Percentiles rank a stretch among this genome's conserved stretches.
Evolutionary conservation across 2,888 invertebrate genomes (phyloP).

Genomic region (Lacanobia oleracea): DNA sequence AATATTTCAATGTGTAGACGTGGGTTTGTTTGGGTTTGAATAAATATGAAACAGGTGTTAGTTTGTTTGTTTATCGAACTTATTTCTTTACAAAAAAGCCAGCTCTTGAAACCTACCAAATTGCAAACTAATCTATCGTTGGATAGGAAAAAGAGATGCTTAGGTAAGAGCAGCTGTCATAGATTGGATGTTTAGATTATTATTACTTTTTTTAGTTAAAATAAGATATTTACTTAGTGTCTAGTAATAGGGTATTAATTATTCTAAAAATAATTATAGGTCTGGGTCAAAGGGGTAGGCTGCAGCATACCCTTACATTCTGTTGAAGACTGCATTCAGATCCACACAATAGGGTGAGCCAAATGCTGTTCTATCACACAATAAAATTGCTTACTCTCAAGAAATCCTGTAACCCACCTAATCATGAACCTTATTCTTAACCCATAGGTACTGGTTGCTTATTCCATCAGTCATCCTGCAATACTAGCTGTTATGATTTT

Average conservation of each 20-base stretch:
- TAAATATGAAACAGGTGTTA: constrained; percentile 10
- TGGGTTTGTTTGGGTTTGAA: neutral
- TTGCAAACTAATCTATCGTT: neutral
- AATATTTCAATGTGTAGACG: constrained; percentile 11
- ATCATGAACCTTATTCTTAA: neutral
- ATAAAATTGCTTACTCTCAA: neutral
- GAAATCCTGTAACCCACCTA: neutral
- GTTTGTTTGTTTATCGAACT: neutral
- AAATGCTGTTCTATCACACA: constrained; percentile 18
- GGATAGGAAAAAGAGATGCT: neutral
- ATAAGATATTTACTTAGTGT: neutral
- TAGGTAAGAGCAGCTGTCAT: constrained; percentile 3
- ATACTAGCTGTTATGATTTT: neutral
- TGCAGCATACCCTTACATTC: constrained; percentile 10
- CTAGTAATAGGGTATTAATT: neutral
- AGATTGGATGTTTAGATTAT: neutral
- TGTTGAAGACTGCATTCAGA: constrained; percentile 35
- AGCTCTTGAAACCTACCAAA: neutral
- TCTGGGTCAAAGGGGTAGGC: constrained; percentile 5
- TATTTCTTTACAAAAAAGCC: neutral
- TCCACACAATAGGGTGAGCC: constrained; percentile 33
- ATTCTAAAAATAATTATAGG: neutral
- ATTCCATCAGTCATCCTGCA: neutral
- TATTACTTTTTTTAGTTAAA: neutral
- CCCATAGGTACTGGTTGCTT: neutral